These are phyloP conservation scores for Gymnothorax javanicus DNA, from an alignment of 2,797 vertebrate species.

Conservation along the genomic window DNA sequence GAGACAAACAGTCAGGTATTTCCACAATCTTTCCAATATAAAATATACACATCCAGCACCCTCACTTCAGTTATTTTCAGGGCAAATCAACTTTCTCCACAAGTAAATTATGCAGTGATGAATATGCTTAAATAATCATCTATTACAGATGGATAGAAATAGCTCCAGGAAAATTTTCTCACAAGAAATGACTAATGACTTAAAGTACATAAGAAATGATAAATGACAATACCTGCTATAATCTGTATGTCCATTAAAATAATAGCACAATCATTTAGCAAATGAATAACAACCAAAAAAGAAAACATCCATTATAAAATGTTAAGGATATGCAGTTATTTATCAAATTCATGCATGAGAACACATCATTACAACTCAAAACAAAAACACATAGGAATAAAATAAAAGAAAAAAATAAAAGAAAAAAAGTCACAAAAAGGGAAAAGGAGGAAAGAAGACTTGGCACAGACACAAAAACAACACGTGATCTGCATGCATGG, in stretches of 20 bases:
- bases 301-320: constrained; percentile 71
- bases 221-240: constrained; percentile 60
- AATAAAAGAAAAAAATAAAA: constrained; percentile 51
- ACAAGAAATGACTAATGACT: constrained; percentile 64
- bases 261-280: constrained; percentile 70
- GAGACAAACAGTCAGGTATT: not conserved
- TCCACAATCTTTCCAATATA: not conserved
- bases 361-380: constrained; percentile 55
- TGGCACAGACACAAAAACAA: constrained; percentile 62
- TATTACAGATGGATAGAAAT: constrained; percentile 65
- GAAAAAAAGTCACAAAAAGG: constrained; percentile 51
- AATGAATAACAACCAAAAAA: constrained; percentile 63
- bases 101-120: not conserved
- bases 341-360: constrained; percentile 66
- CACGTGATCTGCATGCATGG: constrained; percentile 75
- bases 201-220: constrained; percentile 70
- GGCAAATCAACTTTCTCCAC: not conserved
- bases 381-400: constrained; percentile 35
- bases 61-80: not conserved
- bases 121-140: constrained; percentile 58
- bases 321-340: constrained; percentile 70
- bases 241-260: constrained; percentile 74
- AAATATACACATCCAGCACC: not conserved
- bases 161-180: constrained; percentile 69
- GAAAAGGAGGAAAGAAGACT: constrained; percentile 28